Evolutionary conservation across 92 coral and sea anemone species (phyloP), one percentile per base, ranked within the genome.

Genomic region (Paragorgia papillata): DNA sequence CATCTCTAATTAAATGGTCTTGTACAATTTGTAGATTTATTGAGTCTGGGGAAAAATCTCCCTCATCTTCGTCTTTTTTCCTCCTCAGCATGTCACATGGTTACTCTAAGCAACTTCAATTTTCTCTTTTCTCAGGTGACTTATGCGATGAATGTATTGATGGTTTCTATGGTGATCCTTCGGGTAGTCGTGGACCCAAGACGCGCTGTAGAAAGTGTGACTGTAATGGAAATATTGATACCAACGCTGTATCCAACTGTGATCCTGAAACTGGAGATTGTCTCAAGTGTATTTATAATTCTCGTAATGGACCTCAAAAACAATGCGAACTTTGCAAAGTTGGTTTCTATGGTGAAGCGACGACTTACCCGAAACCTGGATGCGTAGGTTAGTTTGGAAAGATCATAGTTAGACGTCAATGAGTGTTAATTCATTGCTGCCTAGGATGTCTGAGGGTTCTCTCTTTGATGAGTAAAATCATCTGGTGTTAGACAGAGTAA

Each of bases 171-270:
- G 99, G 99, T 30, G 97, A 95, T 75, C 97, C 97, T 27, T 51
- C 80, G 40, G 97, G 97, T 28, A 21, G 48, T 3, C 75, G 83
- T 26, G 99, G 99, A 21, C 40, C 37, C 18, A 86, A 90, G 25
- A 86, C 89, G 31, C 49, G 60, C 24, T 95, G 99, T 74, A 76
- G 61, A 74, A 94, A 86, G 78, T 94, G 98, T 54, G 88, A 88
- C 84, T 94, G 98, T 64, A 94, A 96, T 77, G 98, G 98, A 15
- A 94, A 94, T 57, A 94, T 94, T 40, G 97, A 94, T 55, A 67
- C 87, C 14, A 94, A 94, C 79, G 98, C 97, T 0, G 88, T 94
- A 14, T 91, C 89, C 17, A 92, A 93, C 77, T 94, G 98, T 54
- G 81, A 91, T 22, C 75, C 91, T 0, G 85, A 83, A 55, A 94